A percentile compares a stretch with the other conserved stretches of the same genome.
phyloP scores from a whole-genome alignment of 2,888 invertebrate genomes.

The Phalera bucephala region DNA sequence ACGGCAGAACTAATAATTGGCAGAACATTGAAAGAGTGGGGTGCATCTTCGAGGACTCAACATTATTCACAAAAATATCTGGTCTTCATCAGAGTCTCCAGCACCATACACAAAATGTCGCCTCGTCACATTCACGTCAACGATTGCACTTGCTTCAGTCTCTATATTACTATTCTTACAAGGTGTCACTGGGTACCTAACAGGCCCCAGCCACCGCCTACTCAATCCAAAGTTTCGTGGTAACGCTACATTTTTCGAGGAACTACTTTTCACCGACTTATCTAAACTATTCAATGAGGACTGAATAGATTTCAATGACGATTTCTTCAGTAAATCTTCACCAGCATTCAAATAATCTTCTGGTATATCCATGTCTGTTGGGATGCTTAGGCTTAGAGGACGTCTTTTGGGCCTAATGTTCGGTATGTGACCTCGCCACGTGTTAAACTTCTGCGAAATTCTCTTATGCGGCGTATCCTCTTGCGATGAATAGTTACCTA shows the following conservation, averaged over 20 bases:
- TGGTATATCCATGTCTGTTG: conserved; percentile 61
- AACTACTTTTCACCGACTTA: conserved; percentile 56
- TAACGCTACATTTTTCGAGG: conserved; percentile 73
- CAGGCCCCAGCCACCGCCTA: conserved; percentile 84
- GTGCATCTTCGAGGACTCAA: no score
- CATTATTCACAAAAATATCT: conserved; percentile 82
- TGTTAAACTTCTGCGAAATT: conserved; percentile 62
- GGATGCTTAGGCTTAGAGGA: conserved; percentile 74
- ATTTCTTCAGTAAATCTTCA: conserved; percentile 51
- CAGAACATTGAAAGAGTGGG: no score
- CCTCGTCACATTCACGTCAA: conserved; percentile 60
- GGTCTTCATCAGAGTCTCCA: conserved; percentile 84
- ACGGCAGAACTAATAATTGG: no score
- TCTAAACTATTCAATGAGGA: conserved; percentile 67
- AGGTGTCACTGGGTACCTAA: conserved; percentile 86
- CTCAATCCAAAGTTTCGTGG: conserved; percentile 84
- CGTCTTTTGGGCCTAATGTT: conserved; percentile 59
- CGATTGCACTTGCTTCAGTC: conserved; percentile 53
- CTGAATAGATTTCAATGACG: conserved; percentile 69
- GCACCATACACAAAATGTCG: conserved; percentile 77
- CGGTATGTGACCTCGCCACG: conserved; percentile 65
- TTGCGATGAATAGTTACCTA: conserved; percentile 59
- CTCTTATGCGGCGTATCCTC: conserved; percentile 66
- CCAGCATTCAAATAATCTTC: conserved; percentile 59
- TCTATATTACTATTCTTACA: conserved; percentile 70